phyloP scores from a whole-genome alignment of 2,113 vertebrate species.

The Chascanopsetta lugubris region DNA sequence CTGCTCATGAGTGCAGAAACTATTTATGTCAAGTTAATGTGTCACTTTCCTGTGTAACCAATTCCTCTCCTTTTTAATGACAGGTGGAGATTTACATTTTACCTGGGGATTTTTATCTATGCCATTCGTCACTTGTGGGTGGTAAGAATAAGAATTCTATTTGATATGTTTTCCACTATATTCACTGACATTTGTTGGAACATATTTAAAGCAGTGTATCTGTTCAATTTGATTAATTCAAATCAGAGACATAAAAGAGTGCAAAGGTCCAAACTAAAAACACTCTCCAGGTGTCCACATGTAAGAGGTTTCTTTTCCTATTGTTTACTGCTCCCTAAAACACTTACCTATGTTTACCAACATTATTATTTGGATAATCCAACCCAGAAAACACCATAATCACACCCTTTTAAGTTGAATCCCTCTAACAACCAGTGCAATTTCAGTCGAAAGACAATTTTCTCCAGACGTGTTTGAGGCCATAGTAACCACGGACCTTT shows the following conservation, averaged over 20 bases:
- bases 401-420: not conserved
- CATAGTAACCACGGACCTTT: not conserved
- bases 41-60: not conserved
- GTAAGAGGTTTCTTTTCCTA: not conserved
- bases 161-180: not conserved
- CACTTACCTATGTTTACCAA: no score
- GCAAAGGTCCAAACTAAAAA: no score
- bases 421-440: not conserved
- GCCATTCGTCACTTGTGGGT: conserved; percentile 88
- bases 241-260: not conserved
- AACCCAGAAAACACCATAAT: not conserved
- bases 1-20: not conserved
- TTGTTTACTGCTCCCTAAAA: not conserved
- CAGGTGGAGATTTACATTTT: conserved; percentile 96
- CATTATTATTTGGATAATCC: no score
- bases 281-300: not conserved
- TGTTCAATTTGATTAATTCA: conserved; percentile 8
- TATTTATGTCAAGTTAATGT: not conserved
- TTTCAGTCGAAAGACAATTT: not conserved
- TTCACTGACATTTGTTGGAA: not conserved
- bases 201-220: not conserved
- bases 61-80: conserved; percentile 35
- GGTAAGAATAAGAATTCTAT: conserved; percentile 80
- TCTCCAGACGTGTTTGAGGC: no score
- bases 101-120: conserved; percentile 90